A percentile compares a stretch with the other conserved stretches of the same genome.
phyloP scores from a whole-genome alignment of 2,888 invertebrate species.

The Serrognathus titanus region DNA sequence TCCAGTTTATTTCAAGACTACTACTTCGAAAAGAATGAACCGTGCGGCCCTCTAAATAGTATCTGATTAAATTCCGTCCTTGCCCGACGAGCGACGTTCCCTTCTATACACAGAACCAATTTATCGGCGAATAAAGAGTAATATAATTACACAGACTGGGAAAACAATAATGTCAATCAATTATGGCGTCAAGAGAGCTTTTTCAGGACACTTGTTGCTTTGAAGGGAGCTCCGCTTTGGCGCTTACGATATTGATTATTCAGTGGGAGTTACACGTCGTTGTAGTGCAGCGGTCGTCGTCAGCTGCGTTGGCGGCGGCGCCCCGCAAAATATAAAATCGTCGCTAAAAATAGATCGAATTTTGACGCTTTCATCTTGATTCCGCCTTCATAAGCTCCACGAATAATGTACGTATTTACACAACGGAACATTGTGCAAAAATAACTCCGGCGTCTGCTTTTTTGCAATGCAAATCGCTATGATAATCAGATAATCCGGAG shows the following conservation, averaged over 20 bases:
- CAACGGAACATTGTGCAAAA: too few relatives aligned
- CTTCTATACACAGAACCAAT: conserved; percentile 12
- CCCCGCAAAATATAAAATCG: conserved; percentile 18
- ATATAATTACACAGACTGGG: conserved; percentile 23
- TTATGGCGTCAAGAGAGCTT: conserved; percentile 21
- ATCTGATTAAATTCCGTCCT: conserved; percentile 14
- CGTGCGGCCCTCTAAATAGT: conserved; percentile 1
- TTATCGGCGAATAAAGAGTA: conserved; percentile 13
- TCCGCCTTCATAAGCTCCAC: too few relatives aligned
- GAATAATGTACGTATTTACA: too few relatives aligned
- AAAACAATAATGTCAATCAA: conserved; percentile 23
- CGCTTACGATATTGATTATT: conserved; percentile 27
- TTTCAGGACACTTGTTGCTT: conserved; percentile 27
- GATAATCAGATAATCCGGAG: too few relatives aligned
- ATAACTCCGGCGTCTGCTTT: too few relatives aligned
- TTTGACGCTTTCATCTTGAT: not conserved
- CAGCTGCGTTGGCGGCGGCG: conserved; percentile 15
- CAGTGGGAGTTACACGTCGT: conserved; percentile 23
- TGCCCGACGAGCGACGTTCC: conserved; percentile 8
- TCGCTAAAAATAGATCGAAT: conserved; percentile 18
- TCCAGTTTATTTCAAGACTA: too few relatives aligned
- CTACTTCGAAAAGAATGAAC: too few relatives aligned
- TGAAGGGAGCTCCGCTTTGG: conserved; percentile 26
- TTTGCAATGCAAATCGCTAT: too few relatives aligned
- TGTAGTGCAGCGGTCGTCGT: conserved; percentile 6